Base-by-base conservation (phyloP, 2,888 invertebrate species). In the Noctua comes region DNA sequence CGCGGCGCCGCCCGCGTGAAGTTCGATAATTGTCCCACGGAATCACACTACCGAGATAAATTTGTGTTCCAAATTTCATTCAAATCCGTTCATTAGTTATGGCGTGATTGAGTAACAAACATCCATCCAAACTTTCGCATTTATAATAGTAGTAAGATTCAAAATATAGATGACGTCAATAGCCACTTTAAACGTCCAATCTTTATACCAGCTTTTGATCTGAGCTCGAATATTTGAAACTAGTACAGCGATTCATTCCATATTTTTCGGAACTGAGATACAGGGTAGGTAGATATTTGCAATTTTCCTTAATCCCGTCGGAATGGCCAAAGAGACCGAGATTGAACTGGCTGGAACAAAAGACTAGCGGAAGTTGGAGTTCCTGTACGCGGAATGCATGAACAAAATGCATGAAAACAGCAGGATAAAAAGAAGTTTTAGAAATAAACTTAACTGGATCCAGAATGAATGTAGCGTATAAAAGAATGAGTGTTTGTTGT, bases 341-440 rank as follows among this genome's bases (percentile, higher is more conserved):
- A 84, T 86, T 76, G 87, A 73, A 84, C 80, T 68, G 66, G 48
- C 71, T 66, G 65, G 82, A 86, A 86, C 77, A 86, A 84, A 77
- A 82, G 73, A 51, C 76, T 40, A 36, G 31, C 82, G 86, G 82
- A 85, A 83, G 86, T 80, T 83, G 7, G 65, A 79, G 71, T 85
- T 83, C 73, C 82, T 82, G 82, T 64, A 73, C 82, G 86, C 72
- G 48, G 36, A 24, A 83, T 76, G 85, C 82, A 83, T 85, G 75
- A 83, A 85, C 73, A 76, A 81, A 85, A 76, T 76, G 68, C 64
- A 82, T 82, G 85, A 85, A 85, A 85, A 85, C 68, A 73, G n/a
- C 57, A 1, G 57, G 21, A 64, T 66, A 69, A 71, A 85, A 77
- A 57, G 51, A 59, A 82, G 46, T 76, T 71, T 73, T 46, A n/a